These are phyloP conservation scores for Gymnosoma rotundatum DNA, from an alignment of 2,888 invertebrate genomes.

Conservation along the genomic window DNA sequence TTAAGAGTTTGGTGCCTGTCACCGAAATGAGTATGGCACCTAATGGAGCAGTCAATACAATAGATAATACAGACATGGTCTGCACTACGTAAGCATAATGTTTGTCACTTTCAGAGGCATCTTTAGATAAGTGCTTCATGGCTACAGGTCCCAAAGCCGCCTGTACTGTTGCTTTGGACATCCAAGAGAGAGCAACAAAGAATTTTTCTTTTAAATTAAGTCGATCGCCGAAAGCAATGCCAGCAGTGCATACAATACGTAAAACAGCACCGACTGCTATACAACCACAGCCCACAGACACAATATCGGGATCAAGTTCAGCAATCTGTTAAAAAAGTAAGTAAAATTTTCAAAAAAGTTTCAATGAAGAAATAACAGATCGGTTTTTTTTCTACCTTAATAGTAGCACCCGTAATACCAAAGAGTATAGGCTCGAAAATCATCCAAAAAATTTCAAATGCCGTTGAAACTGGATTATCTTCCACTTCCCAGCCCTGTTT, in stretches of 20 bases:
- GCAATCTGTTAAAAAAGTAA: slow-evolving; percentile 83
- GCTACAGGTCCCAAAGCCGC: slow-evolving; percentile 92
- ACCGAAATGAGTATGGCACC: slow-evolving; percentile 92
- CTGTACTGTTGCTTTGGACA: slow-evolving; percentile 99
- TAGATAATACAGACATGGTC: slow-evolving; percentile 90
- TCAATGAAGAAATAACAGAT: not conserved
- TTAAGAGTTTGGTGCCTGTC: slow-evolving; percentile 89
- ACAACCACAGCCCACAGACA: slow-evolving; percentile 88
- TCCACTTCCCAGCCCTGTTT: slow-evolving; percentile 93
- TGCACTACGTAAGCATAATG: slow-evolving; percentile 88
- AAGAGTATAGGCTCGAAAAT: slow-evolving; percentile 97
- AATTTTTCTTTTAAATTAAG: slow-evolving; percentile 94
- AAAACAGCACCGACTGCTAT: slow-evolving; percentile 86
- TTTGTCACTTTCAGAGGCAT: slow-evolving; percentile 83
- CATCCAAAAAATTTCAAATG: slow-evolving; percentile 97
- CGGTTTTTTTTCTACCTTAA: slow-evolving; percentile 84
- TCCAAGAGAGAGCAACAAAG: slow-evolving; percentile 95
- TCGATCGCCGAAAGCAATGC: slow-evolving; percentile 89
- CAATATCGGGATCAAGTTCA: slow-evolving; percentile 87
- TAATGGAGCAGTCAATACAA: slow-evolving; percentile 91
- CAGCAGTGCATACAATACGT: slow-evolving; percentile 86
- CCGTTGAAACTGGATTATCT: slow-evolving; percentile 92
- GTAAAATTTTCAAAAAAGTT: too few relatives aligned
- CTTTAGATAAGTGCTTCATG: slow-evolving; percentile 85
- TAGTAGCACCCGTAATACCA: slow-evolving; percentile 94